Percentiles rank a stretch among this genome's conserved stretches.
phyloP scores from a whole-genome alignment of 2,797 vertebrate genomes.

The Remorina albescens region DNA sequence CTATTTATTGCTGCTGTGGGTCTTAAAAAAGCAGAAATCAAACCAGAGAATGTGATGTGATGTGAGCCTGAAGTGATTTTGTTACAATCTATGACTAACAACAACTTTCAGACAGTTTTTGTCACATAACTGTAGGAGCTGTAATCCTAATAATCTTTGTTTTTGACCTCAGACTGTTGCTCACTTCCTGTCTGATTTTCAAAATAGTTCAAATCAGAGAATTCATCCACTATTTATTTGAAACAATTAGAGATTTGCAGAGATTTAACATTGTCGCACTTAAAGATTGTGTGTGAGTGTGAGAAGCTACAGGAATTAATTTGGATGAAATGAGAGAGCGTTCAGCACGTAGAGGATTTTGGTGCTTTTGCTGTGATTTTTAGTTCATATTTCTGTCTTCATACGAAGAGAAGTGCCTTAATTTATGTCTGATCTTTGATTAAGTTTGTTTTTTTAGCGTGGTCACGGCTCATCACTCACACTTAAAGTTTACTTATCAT shows the following conservation, averaged over 20 bases:
- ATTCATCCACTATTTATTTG: constrained; percentile 53
- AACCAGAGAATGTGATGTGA: too few species aligned
- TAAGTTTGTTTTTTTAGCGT: not conserved
- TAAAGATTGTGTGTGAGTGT: constrained; percentile 3
- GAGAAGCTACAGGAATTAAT: constrained; percentile 10
- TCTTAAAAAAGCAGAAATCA: too few species aligned
- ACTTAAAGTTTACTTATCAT: not conserved
- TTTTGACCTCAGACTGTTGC: constrained; percentile 3
- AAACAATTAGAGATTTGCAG: not conserved
- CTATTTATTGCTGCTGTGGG: too few species aligned
- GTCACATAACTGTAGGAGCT: not conserved
- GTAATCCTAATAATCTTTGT: not conserved
- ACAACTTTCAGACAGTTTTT: not conserved
- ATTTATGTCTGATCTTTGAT: not conserved
- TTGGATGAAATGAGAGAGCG: not conserved
- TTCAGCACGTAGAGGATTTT: not conserved
- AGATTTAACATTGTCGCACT: constrained; percentile 19
- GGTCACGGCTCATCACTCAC: not conserved
- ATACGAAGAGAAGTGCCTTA: not conserved
- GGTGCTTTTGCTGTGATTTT: not conserved
- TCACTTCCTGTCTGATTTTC: constrained; percentile 25
- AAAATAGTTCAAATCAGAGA: not conserved
- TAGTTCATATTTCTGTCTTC: not conserved
- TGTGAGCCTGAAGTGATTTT: not conserved
- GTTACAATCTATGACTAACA: not conserved